Conservation (phyloP, 2,113 vertebrate species). For the Accipiter virgatus region DNA sequence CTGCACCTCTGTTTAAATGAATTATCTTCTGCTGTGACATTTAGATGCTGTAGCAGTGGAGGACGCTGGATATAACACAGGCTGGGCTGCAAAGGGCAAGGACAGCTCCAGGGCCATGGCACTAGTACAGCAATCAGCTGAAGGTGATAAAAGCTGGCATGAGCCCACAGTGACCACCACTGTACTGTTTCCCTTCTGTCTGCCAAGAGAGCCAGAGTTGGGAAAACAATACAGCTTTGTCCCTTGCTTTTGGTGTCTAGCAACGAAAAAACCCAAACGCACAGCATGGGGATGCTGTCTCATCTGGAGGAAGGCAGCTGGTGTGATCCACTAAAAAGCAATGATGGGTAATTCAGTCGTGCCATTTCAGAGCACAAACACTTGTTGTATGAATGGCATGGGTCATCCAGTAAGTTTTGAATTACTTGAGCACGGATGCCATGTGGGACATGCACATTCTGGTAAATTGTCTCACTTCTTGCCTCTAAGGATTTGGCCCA, state of each 20-base stretch:
- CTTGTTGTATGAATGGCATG: neutral
- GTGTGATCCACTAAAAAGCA: neutral
- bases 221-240: neutral
- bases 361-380: neutral
- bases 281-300: neutral
- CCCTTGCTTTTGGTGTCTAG: neutral
- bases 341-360: neutral
- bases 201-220: neutral
- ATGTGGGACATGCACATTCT: accelerated
- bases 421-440: no score
- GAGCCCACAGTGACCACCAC: neutral
- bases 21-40: neutral
- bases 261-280: neutral
- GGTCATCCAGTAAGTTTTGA: neutral
- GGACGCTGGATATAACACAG: neutral
- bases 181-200: neutral
- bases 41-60: neutral
- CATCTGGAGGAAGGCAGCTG: neutral
- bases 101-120: neutral
- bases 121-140: neutral
- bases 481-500: neutral
- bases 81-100: neutral
- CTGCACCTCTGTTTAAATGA: neutral
- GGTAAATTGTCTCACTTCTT: neutral
- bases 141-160: neutral